A percentile compares a stretch with the other conserved stretches of the same genome.
Conservation (phyloP, 1,140 invertebrate species). For the Episyrphus balteatus region DNA sequence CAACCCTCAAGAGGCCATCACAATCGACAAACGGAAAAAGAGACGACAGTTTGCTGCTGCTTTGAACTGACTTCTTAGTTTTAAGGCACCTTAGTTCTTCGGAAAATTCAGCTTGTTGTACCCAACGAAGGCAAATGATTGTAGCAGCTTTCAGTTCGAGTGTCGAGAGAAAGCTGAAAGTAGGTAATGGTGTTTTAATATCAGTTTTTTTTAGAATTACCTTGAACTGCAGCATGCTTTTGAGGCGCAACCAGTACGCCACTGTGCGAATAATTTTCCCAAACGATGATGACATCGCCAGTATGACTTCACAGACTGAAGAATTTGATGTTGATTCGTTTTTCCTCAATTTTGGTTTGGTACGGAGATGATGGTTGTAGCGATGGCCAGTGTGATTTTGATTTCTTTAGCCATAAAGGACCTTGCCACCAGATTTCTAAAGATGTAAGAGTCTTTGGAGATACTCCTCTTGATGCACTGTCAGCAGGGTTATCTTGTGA, state of each 20-base stretch:
- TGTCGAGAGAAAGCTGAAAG: neutral
- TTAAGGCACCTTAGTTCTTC: neutral
- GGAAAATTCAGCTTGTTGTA: neutral
- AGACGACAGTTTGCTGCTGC: neutral
- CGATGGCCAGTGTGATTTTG: too few relatives aligned
- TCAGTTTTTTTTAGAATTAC: too few relatives aligned
- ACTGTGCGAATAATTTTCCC: too few relatives aligned
- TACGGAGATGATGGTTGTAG: too few relatives aligned
- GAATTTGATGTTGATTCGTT: too few relatives aligned
- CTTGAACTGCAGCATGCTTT: too few relatives aligned
- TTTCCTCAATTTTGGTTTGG: too few relatives aligned
- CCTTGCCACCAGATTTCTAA: constrained; percentile 5
- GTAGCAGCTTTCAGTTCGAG: neutral
- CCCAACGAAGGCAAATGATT: neutral
- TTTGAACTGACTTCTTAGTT: neutral
- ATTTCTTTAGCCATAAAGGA: neutral
- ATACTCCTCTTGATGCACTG: too few relatives aligned
- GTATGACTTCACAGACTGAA: too few relatives aligned
- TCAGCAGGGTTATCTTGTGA: constrained; percentile 22
- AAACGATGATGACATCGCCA: too few relatives aligned
- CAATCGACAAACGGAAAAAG: constrained; percentile 16
- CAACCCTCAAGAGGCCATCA: constrained; percentile 13
- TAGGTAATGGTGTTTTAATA: too few relatives aligned
- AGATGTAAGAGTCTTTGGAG: neutral
- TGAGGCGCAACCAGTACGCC: too few relatives aligned